Evolutionary conservation across 2,113 vertebrate species (phyloP).

Genomic region (Stictonetta naevosa): DNA sequence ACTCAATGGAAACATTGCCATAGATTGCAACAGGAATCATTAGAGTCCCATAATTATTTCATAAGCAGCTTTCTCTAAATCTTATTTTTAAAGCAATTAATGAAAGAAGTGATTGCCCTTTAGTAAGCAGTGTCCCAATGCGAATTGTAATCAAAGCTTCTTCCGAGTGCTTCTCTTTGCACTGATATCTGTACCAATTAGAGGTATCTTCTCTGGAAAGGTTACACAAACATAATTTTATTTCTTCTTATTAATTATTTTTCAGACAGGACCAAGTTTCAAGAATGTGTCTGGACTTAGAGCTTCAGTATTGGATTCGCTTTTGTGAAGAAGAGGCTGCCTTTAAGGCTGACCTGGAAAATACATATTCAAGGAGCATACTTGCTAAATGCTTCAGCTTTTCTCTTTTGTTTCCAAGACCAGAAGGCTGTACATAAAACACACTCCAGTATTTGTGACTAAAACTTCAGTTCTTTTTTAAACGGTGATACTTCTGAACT

Average conservation of each 20-base stretch:
- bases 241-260: conserved; percentile 17
- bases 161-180: conserved; percentile 5
- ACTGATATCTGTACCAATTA: neutral
- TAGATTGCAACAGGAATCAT: neutral
- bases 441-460: neutral
- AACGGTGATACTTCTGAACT: neutral
- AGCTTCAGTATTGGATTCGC: neutral
- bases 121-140: neutral
- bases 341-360: conserved; percentile 2
- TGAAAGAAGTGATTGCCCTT: conserved; percentile 35
- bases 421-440: conserved; percentile 23
- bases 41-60: conserved; percentile 12
- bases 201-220: neutral
- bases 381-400: neutral
- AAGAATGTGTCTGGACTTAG: neutral
- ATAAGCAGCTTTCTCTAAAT: neutral
- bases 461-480: neutral
- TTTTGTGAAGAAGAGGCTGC: neutral
- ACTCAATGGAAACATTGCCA: neutral
- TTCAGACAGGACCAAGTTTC: neutral
- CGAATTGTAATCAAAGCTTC: conserved; percentile 34
- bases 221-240: neutral
- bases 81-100: conserved; percentile 52
- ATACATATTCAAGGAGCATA: neutral
- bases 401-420: conserved; percentile 22